These are phyloP conservation scores for Barbus barbus DNA, from an alignment of 2,113 vertebrate genomes.

Conservation along the genomic window DNA sequence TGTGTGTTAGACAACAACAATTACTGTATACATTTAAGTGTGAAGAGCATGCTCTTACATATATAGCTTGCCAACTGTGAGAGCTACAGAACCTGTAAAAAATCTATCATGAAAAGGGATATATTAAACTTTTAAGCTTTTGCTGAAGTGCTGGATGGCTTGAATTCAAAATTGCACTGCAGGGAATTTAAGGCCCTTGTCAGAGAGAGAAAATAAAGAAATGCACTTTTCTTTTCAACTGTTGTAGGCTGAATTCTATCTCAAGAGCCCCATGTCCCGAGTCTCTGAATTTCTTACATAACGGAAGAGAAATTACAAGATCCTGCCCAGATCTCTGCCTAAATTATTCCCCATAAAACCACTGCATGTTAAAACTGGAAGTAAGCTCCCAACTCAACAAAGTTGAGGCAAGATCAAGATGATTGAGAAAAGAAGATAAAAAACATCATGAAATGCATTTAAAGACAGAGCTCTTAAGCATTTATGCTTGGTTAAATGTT, in stretches of 20 bases:
- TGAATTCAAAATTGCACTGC: slow-evolving; percentile 21
- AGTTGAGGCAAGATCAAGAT: background rate
- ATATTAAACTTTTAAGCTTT: slow-evolving; percentile 18
- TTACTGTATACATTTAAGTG: background rate
- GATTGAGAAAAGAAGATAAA: background rate
- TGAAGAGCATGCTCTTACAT: background rate
- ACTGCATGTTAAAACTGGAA: background rate
- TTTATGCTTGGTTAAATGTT: background rate
- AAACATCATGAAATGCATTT: background rate
- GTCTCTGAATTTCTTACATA: slow-evolving; percentile 14
- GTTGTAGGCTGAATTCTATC: slow-evolving; percentile 22
- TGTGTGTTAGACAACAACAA: background rate
- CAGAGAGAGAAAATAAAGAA: slow-evolving; percentile 10
- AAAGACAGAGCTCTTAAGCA: background rate
- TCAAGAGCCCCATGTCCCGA: background rate
- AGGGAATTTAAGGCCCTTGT: slow-evolving; percentile 20
- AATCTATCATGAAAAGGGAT: background rate
- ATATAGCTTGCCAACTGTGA: background rate
- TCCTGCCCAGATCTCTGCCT: background rate
- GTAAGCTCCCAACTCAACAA: background rate
- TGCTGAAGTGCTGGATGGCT: slow-evolving; percentile 18
- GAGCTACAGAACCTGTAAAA: background rate
- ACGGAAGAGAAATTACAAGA: slow-evolving; percentile 11
- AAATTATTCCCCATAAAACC: slow-evolving; percentile 13
- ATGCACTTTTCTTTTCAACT: slow-evolving; percentile 18